A percentile compares a stretch with the other conserved stretches of the same genome.
These are phyloP conservation scores for Prochilodus magdalenae DNA, from an alignment of 2,113 vertebrate genomes.

Conservation along the genomic window DNA sequence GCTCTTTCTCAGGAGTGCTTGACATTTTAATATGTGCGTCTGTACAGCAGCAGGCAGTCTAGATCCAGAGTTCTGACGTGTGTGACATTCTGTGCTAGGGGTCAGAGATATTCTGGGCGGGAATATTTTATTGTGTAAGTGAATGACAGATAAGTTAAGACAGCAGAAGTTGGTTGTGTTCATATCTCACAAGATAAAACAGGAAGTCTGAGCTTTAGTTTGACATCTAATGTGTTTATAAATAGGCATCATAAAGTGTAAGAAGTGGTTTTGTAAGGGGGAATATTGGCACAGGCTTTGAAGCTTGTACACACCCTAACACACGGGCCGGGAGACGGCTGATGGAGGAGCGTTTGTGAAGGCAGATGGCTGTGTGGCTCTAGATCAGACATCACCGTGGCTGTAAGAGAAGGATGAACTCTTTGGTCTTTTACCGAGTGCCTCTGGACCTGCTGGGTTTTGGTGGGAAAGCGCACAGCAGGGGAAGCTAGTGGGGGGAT, in stretches of 20 bases:
- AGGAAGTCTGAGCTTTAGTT: constrained; percentile 5
- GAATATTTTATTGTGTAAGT: background rate
- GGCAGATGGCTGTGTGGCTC: background rate
- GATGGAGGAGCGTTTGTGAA: background rate
- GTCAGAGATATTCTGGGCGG: background rate
- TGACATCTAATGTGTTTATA: constrained; percentile 20
- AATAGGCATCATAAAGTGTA: constrained; percentile 21
- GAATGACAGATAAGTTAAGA: background rate
- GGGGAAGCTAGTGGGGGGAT: constrained; percentile 10
- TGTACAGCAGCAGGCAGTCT: no score
- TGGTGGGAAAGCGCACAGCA: no score
- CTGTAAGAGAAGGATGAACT: background rate
- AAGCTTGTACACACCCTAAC: background rate
- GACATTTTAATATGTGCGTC: no score
- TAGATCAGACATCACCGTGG: background rate
- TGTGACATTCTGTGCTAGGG: background rate
- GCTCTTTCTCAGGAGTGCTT: no score
- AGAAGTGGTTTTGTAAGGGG: background rate
- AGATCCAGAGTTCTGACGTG: no score
- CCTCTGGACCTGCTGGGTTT: constrained; percentile 7
- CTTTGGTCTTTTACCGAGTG: background rate
- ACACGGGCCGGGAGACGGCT: constrained; percentile 3
- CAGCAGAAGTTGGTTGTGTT: background rate
- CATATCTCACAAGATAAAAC: background rate
- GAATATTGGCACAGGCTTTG: background rate